Conservation (phyloP, 64 coral and sea anemone genomes). For the Hydrozoanthus tunicans region DNA sequence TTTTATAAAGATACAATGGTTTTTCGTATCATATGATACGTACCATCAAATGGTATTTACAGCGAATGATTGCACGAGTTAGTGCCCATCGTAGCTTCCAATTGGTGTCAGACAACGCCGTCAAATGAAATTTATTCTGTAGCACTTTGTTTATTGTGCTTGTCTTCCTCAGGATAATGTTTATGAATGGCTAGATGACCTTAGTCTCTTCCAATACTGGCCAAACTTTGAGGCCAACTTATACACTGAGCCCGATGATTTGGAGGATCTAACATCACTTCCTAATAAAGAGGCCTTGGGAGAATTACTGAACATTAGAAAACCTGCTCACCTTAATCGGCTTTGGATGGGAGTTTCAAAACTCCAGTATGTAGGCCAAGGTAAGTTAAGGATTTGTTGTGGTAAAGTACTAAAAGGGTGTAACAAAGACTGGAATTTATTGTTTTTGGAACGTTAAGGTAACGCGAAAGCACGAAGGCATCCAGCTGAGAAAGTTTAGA, state of each 20-base stretch:
- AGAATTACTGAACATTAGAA: constrained; percentile 59
- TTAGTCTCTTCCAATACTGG: constrained; percentile 71
- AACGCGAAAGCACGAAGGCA: too few species aligned
- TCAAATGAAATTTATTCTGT: not conserved
- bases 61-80: too few species aligned
- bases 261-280: constrained; percentile 68
- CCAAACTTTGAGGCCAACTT: constrained; percentile 54
- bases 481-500: too few species aligned
- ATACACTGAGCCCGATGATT: constrained; percentile 71
- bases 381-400: not conserved
- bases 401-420: not conserved
- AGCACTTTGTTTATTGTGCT: not conserved
- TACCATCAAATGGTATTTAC: too few species aligned
- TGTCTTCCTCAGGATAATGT: constrained; percentile 45
- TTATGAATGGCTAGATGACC: constrained; percentile 62
- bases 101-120: too few species aligned
- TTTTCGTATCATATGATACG: too few species aligned
- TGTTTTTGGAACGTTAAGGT: too few species aligned
- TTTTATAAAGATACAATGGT: too few species aligned
- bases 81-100: too few species aligned
- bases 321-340: constrained; percentile 64
- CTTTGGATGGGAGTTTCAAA: constrained; percentile 55
- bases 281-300: constrained; percentile 39
- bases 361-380: constrained; percentile 71
- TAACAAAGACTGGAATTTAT: not conserved